Conservation (phyloP, 2,888 invertebrate genomes). For the Pseudoips prasinana region DNA sequence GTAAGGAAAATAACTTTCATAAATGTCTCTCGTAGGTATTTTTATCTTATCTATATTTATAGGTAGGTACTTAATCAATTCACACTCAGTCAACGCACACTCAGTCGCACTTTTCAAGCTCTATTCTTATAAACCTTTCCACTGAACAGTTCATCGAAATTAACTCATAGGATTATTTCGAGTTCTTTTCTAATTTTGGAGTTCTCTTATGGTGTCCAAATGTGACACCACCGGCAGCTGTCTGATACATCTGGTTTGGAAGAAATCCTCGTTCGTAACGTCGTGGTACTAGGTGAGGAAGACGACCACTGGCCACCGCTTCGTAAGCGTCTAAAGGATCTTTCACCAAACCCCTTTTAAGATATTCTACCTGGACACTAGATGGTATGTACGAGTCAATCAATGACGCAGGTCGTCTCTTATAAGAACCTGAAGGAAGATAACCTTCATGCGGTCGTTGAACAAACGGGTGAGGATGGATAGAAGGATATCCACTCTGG, state of each 20-base stretch:
- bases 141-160: too few species aligned
- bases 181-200: conserved; percentile 53
- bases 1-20: too few species aligned
- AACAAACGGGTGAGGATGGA: conserved; percentile 41
- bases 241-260: conserved; percentile 76
- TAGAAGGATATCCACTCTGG: conserved; percentile 41
- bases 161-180: conserved; percentile 34
- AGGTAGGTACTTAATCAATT: too few species aligned
- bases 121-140: too few species aligned
- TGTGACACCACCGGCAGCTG: conserved; percentile 65
- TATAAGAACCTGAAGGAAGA: conserved; percentile 38
- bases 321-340: conserved; percentile 70
- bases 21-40: too few species aligned
- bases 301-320: conserved; percentile 59
- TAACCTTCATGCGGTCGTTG: conserved; percentile 50
- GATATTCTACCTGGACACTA: conserved; percentile 72
- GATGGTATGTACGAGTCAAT: conserved; percentile 84
- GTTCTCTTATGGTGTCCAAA: conserved; percentile 72
- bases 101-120: too few species aligned
- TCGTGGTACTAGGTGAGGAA: conserved; percentile 46
- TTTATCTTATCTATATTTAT: too few species aligned
- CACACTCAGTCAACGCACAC: too few species aligned
- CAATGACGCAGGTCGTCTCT: conserved; percentile 73
- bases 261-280: conserved; percentile 72
- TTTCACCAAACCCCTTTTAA: conserved; percentile 68